Evolutionary conservation across 2,888 invertebrate genomes (phyloP), one percentile per base, ranked within the genome.

Genomic region (Diabrotica balteata): DNA sequence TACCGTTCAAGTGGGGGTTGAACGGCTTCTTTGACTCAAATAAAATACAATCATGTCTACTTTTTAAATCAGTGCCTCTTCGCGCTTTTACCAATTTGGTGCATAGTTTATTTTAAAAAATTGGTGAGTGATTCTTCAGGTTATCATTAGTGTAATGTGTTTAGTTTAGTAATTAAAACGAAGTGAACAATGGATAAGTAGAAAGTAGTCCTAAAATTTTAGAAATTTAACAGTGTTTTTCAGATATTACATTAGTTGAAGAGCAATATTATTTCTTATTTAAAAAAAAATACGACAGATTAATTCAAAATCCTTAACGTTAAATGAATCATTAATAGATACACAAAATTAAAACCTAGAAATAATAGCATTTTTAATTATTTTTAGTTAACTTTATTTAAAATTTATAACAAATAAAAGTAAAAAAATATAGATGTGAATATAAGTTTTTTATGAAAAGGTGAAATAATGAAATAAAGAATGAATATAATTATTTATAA

Each of bases 21-120:
- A 86, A 7, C 46, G 46, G 65, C n/a, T 54, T 7, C n/a, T 85
- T 85, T 45, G 82, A 82, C 67, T 69, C 74, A 73, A 66, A 65
- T 70, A 67, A 73, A 69, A 73, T 66, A 71, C 63, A 70, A 61
- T 69, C 60, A 67, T 68, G 68, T 54, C 63, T 62, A 53, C 22
- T 63, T 50, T 67, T 69, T 60, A 50, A 59, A 59, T 62, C 68
- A 67, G 70, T 73, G 63, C 60, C 52, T 59, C 52, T 45, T 22
- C 57, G 63, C 55, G 59, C 54, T 68, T 67, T 64, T 46, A 51
- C 52, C 44, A 52, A 54, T 59, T 51, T 57, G 53, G 53, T 57
- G 69, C 57, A 63, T 61, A 54, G 42, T 7, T 49, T 53, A 17
- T 49, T 49, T 32, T 8, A 43, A 59, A 49, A 59, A 59, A 53